Conservation (phyloP, 2,113 vertebrate species). For the Chloropsis hardwickii region DNA sequence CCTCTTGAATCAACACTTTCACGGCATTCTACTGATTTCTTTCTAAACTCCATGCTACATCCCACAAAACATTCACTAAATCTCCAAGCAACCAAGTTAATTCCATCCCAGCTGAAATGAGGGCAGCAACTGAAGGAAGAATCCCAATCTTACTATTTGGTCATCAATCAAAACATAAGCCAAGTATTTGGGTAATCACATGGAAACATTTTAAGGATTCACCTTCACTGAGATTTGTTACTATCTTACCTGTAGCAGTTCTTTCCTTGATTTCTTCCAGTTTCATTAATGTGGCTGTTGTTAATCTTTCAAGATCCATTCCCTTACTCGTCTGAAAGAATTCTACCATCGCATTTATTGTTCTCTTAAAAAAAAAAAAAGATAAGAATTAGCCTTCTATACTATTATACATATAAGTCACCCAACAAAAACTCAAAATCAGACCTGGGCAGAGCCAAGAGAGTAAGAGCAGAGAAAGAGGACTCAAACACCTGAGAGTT, state of each 20-base stretch:
- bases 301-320: conserved; percentile 89
- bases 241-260: conserved; percentile 84
- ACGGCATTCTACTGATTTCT: background rate
- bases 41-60: background rate
- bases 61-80: background rate
- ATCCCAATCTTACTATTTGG: background rate
- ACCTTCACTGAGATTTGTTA: background rate
- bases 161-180: background rate
- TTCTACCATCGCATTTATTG: conserved; percentile 87
- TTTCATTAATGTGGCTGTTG: conserved; percentile 90
- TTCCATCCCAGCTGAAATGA: background rate
- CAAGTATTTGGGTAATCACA: background rate
- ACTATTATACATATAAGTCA: background rate
- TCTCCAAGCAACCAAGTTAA: background rate
- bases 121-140: background rate
- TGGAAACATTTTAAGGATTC: background rate
- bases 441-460: background rate
- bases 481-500: background rate
- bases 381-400: background rate
- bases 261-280: conserved; percentile 96
- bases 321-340: conserved; percentile 88
- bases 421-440: background rate
- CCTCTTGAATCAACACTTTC: background rate
- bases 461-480: background rate
- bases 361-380: conserved; percentile 76